Evolutionary conservation across 2,113 vertebrate genomes (phyloP), one percentile per base, ranked within the genome.

Genomic region (Bettongia penicillata): DNA sequence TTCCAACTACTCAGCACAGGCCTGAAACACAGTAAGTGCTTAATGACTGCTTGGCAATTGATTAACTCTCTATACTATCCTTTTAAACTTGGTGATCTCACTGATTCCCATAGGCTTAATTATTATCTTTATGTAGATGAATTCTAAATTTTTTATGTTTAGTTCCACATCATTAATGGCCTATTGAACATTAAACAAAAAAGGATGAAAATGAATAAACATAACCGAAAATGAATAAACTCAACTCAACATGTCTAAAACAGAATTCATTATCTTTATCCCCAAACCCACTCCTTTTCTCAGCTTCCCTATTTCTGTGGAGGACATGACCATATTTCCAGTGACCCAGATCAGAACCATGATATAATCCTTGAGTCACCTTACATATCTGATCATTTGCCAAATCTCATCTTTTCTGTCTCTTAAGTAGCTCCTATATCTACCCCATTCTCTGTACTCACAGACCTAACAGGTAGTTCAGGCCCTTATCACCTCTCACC

Each of bases 21-120:
- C 25, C 0, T 0, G 37, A 19, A 37, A 0, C 0, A 14, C 51
- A 53, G 49, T 26, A 48, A 90, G 1, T 47, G 8, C 28, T 6
- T 57, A 53, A 51, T 26, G 43, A 90, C 2, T 50, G 48, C 26
- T 9, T 49, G 3, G n/a, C 14, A 51, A 23, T 43, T 26, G 50
- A 53, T 31, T 28, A 55, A 55, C 23, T 53, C 53, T 55, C 55
- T 37, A 68, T 68, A 61, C 55, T 37, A 68, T 68, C 31, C 55
- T 37, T 68, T 22, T 47, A 1, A 0, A 12, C 57, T 12, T 2
- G 91, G 19, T 47, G 49, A 53, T 37, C 55, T 91, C 28, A 31
- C 37, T 68, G 10, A 68, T 14, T 12, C 28, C 57, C 57, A 68
- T 68, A 37, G 57, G 10, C 28, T 68, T 61, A 61, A 61, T 61